Base-by-base conservation (phyloP, 2,888 invertebrate species). In the Morpho helenor region DNA sequence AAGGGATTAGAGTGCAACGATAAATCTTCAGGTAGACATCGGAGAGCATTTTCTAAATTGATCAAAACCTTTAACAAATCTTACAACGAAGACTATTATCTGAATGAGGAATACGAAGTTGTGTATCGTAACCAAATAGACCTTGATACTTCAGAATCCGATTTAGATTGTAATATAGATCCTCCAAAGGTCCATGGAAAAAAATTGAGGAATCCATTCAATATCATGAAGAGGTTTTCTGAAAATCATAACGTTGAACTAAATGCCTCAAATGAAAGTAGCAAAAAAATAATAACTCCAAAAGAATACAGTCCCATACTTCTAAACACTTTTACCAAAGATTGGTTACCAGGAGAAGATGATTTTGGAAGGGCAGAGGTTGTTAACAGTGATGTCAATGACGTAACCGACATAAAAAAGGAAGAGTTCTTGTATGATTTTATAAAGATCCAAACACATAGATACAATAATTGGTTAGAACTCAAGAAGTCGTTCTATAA, bases 331-430 rank as follows among this genome's bases (percentile, higher is more conserved):
- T 79, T 87, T 62, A 59, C 65, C 57, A 69, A 75, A 56, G 63
- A 66, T 47, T 88, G 89, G 87, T 61, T 87, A 39, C 85, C 87
- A 1, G 58, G 66, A 23, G 71, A 72, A 52, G 63, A 77, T 39
- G 84, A 87, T 63, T 89, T 89, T 54, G 89, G 87, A 0, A 78
- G 74, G 68, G 75, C 84, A 2, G 83, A 82, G 71, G 62, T 84
- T 5, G 66, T 76, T 8, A 73, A 69, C 50, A 61, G 65, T 22
- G 69, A 70, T 56, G 16, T n/a, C 49, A 53, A 67, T 31, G 66
- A 71, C 8, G 59, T 76, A 2, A 61, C 71, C 23, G 74, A 82
- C 53, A 60, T 67, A 2, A 72, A 69, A 45, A 78, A 76, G 61
- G 77, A 79, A 23, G 75, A 80, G 52, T 77, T 75, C 52, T 52